Evolutionary conservation across 1,140 invertebrate species (phyloP), one percentile per base, ranked within the genome.

Genomic region (Myzus persicae): DNA sequence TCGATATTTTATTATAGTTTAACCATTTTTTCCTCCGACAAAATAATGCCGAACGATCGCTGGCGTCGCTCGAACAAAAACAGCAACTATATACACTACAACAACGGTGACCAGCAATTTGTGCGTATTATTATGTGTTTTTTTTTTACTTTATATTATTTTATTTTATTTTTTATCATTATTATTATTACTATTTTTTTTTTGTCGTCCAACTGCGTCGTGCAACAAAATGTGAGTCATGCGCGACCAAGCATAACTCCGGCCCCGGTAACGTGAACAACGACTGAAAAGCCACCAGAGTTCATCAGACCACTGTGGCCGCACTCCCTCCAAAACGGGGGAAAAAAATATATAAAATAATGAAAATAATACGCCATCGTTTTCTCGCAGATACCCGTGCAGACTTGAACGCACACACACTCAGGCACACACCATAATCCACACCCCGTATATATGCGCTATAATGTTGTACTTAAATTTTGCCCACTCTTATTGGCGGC

Each of bases 221-320:
- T 51, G 91, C 46, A 92, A 92, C 91, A 84, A 92, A 92, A 92
- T 92, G 91, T 92, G 76, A 92, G 91, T 92, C 91, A 92, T 92
- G 91, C 91, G 91, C 91, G 91, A 92, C 91, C 91, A 92, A 92
- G 91, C 91, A 84, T 92, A 51, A 92, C 91, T 92, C 91, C 91
- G 91, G 91, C 91, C 91, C 76, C 81, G 91, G 46, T 36, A 84
- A 92, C 42, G 36, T n/a, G n/a, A 46, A 84, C 76, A 51, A 92
- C 59, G 44, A 92, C 91, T 51, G 84, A 84, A 87, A 48, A 92
- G 76, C 67, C 91, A 51, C 84, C 91, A 48, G 91, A 92, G 91
- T 92, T 92, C 91, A 92, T 92, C 91, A 92, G 76, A 59, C 76
- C 91, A 59, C 90, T 51, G 67, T 46, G 44, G n/a, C 59, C 84